Base-by-base conservation (phyloP, 2,797 vertebrate genomes). In the Bovichtus diacanthus region DNA sequence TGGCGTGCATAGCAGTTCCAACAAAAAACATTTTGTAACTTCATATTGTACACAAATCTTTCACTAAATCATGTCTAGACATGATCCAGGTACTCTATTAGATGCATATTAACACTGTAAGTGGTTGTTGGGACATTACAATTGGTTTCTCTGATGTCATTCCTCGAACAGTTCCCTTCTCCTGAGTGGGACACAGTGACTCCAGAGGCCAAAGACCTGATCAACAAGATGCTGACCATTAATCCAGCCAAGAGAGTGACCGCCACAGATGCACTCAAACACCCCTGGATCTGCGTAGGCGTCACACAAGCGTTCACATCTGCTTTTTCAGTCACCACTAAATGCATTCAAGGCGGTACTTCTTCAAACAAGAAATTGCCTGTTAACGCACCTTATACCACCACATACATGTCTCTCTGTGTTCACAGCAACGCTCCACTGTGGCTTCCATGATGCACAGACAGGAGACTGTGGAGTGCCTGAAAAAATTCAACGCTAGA, bases 391-490 rank as follows among this genome's bases (percentile, higher is more conserved):
- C 23, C 29, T 7, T n/a, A 0, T 19, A 23, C 64, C 36, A 2
- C 9, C 34, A 9, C 39, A 7, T 13, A 19, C 56, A 58, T 73
- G 16, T 74, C 19, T 76, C 11, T 72, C 2, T 84, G 15, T 90
- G 38, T 88, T 76, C 55, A 67, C 85, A 99, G 98, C 98, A 99
- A 99, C 97, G 98, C 82, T 98, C 97, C 88, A 99, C 98, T 53
- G 98, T 99, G 90, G 98, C 98, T 15, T 99, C 98, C 78, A 99
- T 98, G 96, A 99, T 99, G 97, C 98, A 99, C 96, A 96, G 98
- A 68, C 98, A 99, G 93, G 98, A 99, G 92, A 99, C 98, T 18
- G 98, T 99, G 83, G 98, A 99, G 88, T 99, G 98, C 91, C 94
- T 99, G 91, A 99, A 99, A 96, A 99, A 99, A 76, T 99, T 99